phyloP scores from a whole-genome alignment of 2,888 invertebrate species.

The Hermodice carunculata region DNA sequence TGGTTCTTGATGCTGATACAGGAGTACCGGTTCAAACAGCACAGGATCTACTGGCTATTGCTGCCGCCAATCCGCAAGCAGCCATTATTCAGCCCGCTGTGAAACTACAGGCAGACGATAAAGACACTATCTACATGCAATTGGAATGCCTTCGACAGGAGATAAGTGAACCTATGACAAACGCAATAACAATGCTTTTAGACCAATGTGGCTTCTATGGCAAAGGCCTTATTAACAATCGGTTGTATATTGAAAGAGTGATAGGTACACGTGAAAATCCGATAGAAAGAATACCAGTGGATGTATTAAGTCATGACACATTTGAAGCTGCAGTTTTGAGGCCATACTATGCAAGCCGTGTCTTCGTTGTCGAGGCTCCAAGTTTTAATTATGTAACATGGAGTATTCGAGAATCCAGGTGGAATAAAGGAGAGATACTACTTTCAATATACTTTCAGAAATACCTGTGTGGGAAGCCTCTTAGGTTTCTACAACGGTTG shows the following conservation, averaged over 20 bases:
- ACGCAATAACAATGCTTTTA: conserved; percentile 52
- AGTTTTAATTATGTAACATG: conserved; percentile 59
- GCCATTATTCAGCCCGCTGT: conserved; percentile 61
- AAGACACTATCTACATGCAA: conserved; percentile 60
- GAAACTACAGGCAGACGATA: conserved; percentile 46
- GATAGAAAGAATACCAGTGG: conserved; percentile 57
- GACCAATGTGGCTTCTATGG: conserved; percentile 59
- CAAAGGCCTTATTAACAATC: conserved; percentile 58
- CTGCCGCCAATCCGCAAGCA: conserved; percentile 55
- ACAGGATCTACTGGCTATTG: conserved; percentile 51
- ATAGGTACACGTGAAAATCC: conserved; percentile 52
- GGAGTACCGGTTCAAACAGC: conserved; percentile 52
- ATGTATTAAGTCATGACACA: conserved; percentile 61
- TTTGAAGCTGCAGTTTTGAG: conserved; percentile 57
- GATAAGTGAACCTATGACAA: conserved; percentile 57
- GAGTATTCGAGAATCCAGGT: conserved; percentile 57
- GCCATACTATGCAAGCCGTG: conserved; percentile 53
- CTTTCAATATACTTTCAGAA: conserved; percentile 59
- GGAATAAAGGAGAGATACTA: conserved; percentile 59
- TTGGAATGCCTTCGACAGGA: conserved; percentile 54
- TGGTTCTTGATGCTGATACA: conserved; percentile 59
- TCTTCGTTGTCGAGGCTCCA: conserved; percentile 53
- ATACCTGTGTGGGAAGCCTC: conserved; percentile 49
- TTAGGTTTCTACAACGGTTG: conserved; percentile 51
- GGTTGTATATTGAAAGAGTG: conserved; percentile 55